A percentile compares a stretch with the other conserved stretches of the same genome.
phyloP scores from a whole-genome alignment of 2,113 vertebrate species.

The Epinephelus fuscoguttatus region DNA sequence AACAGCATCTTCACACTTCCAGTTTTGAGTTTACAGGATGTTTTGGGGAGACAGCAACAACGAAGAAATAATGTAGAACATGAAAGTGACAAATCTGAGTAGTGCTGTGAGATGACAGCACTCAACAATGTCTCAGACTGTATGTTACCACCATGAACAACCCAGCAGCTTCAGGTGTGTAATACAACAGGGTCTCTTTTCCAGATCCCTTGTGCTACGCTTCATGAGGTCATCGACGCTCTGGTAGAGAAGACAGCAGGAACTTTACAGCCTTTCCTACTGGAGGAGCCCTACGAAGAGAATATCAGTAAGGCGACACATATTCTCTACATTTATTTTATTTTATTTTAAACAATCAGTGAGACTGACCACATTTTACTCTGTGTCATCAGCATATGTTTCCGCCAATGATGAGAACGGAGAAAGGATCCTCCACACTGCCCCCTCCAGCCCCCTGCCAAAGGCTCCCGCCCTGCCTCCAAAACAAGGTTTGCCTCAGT shows the following conservation, averaged over 20 bases:
- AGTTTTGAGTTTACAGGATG: background rate
- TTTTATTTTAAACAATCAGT: background rate
- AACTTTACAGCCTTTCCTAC: constrained; percentile 87
- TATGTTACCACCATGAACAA: background rate
- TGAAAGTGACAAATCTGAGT: background rate
- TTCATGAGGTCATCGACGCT: constrained; percentile 88
- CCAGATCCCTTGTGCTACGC: constrained; percentile 88
- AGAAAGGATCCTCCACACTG: constrained; percentile 85
- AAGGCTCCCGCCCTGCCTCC: constrained; percentile 79
- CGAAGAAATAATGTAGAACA: background rate
- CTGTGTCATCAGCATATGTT: constrained; percentile 82
- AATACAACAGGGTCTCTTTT: background rate
- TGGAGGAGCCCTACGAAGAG: constrained; percentile 90
- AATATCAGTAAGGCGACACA: constrained; percentile 85
- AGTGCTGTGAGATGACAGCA: background rate
- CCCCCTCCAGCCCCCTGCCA: constrained; percentile 75
- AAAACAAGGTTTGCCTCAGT: constrained; percentile 80
- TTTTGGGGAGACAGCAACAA: background rate
- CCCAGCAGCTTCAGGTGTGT: background rate
- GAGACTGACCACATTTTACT: background rate
- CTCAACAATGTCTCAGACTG: background rate
- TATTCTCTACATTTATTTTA: background rate
- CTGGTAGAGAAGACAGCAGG: constrained; percentile 87
- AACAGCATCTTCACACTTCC: background rate
- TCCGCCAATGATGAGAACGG: constrained; percentile 88